A percentile compares a stretch with the other conserved stretches of the same genome.
These are phyloP conservation scores for Ypsolopha scabrella DNA, from an alignment of 2,888 invertebrate species.

Conservation along the genomic window DNA sequence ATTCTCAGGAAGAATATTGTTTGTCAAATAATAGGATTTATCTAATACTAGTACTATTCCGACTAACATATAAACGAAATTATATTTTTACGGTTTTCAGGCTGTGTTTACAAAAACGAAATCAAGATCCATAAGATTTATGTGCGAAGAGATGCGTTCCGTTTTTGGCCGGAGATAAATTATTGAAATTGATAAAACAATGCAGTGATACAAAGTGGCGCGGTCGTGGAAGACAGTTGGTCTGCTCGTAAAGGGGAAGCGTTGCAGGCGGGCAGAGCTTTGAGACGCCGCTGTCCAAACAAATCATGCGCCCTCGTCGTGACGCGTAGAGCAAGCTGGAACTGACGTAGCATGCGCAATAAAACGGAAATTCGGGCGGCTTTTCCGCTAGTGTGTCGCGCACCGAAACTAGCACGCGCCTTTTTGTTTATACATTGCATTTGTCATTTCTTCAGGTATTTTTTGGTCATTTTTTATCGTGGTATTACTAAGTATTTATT, in stretches of 20 bases:
- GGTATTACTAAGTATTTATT: no score
- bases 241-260: conserved; percentile 58
- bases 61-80: no score
- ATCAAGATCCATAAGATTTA: conserved; percentile 15
- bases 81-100: no score
- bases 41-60: no score
- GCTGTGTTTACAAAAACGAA: no score
- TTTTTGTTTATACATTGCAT: no score
- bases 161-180: conserved; percentile 53
- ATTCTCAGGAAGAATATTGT: no score
- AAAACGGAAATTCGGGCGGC: neutral
- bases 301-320: conserved; percentile 33
- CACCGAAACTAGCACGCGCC: no score
- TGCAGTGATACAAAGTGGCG: conserved; percentile 55
- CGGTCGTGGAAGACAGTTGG: conserved; percentile 40
- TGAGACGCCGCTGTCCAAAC: conserved; percentile 61
- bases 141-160: conserved; percentile 51
- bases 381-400: no score
- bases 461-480: no score
- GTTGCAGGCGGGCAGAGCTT: conserved; percentile 52
- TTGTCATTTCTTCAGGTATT: no score
- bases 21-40: no score
- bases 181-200: conserved; percentile 69
- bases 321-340: neutral
- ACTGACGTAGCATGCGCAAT: neutral